Conservation (phyloP, 2,113 vertebrate genomes). For the Ivindomyrus marchei region DNA sequence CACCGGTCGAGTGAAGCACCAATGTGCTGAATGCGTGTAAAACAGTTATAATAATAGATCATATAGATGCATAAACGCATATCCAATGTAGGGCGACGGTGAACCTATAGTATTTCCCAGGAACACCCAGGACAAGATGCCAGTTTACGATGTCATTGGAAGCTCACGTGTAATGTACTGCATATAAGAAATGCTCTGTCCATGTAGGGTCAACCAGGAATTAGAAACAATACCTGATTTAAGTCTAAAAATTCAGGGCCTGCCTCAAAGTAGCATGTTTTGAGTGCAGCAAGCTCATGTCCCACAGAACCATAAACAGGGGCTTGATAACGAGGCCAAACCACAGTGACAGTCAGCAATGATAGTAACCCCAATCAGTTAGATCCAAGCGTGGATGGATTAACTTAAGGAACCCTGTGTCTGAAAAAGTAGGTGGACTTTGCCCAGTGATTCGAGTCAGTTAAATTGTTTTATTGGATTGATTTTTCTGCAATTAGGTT, state of each 20-base stretch:
- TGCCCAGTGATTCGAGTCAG: neutral
- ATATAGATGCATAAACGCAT: neutral
- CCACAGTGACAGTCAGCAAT: neutral
- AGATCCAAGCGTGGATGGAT: neutral
- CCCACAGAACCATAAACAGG: neutral
- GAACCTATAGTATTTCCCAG: neutral
- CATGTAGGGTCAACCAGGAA: neutral
- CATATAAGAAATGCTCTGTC: neutral
- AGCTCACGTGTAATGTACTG: neutral
- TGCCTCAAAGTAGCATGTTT: neutral
- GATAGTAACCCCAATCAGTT: neutral
- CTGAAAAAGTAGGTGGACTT: neutral
- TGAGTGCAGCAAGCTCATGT: neutral
- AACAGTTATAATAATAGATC: neutral
- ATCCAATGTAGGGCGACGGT: neutral
- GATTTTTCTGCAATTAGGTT: neutral
- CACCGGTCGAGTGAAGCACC: neutral
- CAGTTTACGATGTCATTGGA: neutral
- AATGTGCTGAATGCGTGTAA: neutral
- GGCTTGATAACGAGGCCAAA: neutral
- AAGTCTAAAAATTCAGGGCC: neutral
- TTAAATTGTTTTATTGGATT: neutral
- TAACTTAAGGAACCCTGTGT: neutral
- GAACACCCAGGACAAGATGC: neutral
- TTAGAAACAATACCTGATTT: neutral